Conservation (phyloP, 2,113 vertebrate genomes). For the Sorex araneus region DNA sequence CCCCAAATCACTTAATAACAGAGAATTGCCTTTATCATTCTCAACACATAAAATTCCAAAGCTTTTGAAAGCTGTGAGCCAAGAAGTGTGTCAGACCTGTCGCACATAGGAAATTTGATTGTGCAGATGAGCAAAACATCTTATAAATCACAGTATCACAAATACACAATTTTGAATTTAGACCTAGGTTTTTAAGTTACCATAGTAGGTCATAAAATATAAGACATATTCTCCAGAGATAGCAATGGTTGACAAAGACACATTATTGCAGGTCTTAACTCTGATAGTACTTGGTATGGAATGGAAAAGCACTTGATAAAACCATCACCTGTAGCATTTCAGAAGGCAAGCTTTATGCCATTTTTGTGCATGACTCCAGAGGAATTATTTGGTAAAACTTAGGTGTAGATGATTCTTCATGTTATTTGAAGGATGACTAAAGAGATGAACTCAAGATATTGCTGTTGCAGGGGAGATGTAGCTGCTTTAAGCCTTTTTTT, state of each 20-base stretch:
- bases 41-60: background rate
- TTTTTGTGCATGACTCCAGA: background rate
- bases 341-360: background rate
- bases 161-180: background rate
- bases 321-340: background rate
- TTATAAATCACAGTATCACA: background rate
- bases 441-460: background rate
- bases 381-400: background rate
- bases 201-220: background rate
- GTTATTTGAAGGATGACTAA: background rate
- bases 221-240: background rate
- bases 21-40: background rate
- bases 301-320: background rate
- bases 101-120: background rate
- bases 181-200: background rate
- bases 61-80: background rate
- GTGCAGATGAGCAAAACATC: background rate
- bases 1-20: background rate
- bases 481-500: background rate
- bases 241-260: background rate
- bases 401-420: background rate
- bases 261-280: background rate
- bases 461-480: no score
- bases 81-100: background rate
- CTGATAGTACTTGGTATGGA: background rate